phyloP scores from a whole-genome alignment of 2,113 vertebrate genomes.

The Butastur rufipennis region DNA sequence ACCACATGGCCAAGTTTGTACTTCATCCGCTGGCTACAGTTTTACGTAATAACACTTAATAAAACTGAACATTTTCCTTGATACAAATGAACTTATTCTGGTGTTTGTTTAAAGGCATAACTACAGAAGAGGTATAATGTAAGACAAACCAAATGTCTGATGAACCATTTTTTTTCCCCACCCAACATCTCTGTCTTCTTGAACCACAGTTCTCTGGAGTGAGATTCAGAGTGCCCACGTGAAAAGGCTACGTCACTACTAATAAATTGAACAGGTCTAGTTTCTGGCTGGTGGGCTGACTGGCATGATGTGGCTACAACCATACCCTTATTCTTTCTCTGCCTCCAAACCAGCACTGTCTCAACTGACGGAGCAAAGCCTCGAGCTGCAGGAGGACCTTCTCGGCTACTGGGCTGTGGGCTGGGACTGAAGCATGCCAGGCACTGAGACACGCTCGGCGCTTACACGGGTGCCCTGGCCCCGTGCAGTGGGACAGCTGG shows the following conservation, averaged over 20 bases:
- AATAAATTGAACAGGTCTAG: not conserved
- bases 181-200: not conserved
- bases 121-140: not conserved
- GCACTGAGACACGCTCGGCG: fast-evolving
- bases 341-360: not conserved
- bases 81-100: not conserved
- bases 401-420: fast-evolving
- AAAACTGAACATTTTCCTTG: not conserved
- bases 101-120: not conserved
- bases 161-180: not conserved
- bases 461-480: not conserved
- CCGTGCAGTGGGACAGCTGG: not conserved
- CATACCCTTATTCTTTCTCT: not conserved
- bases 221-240: not conserved
- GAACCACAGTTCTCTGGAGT: not conserved
- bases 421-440: not conserved
- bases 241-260: not conserved
- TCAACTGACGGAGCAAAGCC: not conserved
- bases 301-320: not conserved
- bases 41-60: not conserved
- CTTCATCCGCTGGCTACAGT: not conserved
- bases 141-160: not conserved
- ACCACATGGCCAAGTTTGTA: not conserved
- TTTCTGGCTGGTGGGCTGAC: not conserved
- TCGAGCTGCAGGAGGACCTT: not conserved